A percentile compares a stretch with the other conserved stretches of the same genome.
Conservation (phyloP, 2,113 vertebrate species). For the Grantiella picta region DNA sequence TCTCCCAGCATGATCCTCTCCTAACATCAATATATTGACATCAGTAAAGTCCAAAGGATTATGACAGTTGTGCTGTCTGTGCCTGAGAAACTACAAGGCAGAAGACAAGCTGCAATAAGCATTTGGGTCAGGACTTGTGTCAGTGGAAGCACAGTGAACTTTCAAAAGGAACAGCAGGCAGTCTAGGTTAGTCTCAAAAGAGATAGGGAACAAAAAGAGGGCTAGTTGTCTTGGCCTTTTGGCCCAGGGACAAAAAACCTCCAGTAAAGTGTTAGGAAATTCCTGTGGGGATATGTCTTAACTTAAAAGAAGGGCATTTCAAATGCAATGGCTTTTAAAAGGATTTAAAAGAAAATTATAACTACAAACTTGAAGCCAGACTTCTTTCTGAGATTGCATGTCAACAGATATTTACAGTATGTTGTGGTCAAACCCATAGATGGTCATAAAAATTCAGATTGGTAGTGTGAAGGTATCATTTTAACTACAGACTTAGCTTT, state of each 20-base stretch:
- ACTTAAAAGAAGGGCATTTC: background rate
- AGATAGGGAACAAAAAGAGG: background rate
- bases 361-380: background rate
- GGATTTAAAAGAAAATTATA: background rate
- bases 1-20: background rate
- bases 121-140: slow-evolving; percentile 25
- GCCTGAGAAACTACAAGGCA: background rate
- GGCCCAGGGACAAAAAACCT: background rate
- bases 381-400: background rate
- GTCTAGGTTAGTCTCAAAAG: background rate
- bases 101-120: background rate
- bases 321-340: background rate
- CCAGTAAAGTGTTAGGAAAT: background rate
- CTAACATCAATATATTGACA: slow-evolving; percentile 7
- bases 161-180: slow-evolving; percentile 36
- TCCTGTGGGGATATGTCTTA: background rate
- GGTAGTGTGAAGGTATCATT: background rate
- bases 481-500: background rate
- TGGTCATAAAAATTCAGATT: background rate
- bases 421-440: background rate
- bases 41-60: background rate
- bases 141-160: background rate
- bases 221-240: background rate
- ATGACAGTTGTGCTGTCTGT: background rate
- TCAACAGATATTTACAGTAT: background rate